Base-by-base conservation (phyloP, 2,797 vertebrate genomes). In the Ataeniobius toweri region DNA sequence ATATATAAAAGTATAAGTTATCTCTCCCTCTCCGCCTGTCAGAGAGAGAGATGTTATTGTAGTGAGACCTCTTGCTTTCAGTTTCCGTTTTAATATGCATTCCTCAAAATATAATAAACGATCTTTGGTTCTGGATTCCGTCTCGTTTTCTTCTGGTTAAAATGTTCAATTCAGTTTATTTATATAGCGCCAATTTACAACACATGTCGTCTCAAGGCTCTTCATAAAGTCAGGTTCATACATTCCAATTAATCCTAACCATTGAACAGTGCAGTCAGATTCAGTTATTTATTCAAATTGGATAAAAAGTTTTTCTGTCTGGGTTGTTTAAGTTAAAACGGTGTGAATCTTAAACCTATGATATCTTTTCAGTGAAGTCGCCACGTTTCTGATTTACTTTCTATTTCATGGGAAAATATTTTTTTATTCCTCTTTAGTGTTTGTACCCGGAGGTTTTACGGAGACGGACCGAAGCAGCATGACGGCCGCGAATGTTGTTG, bases 391-490 rank as follows among this genome's bases (percentile, higher is more conserved):
- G 24, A 31, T 28, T 48, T 5, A 1, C 36, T 50, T 71, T 8
- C 0, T n/a, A 0, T 8, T 71, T 71, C 0, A 2, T 44, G 58
- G 22, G 28, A 6, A 59, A 50, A 41, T 5, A 22, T 2, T 56
- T 5, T 36, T 4, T 0, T 0, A 83, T 92, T 89, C 86, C 80
- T 24, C 2, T 2, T 3, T 4, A 3, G 1, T 89, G 92, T 94
- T 94, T 89, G 84, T 31, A 18, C 14, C 79, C 94, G 93, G 81
- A 7, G 1, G 0, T 28, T 86, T 82, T 73, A 41, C 0, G 5
- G 6, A 0, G 86, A 85, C 71, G 88, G 85, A 93, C 92, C 5
- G 48, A 26, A 39, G 26, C 67, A 91, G 83, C 77, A 95, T 95
- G 93, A 50, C 92, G 12, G 85, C 80, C 0, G 82, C 78, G 4